A percentile compares a stretch with the other conserved stretches of the same genome.
Evolutionary conservation across 2,113 vertebrate genomes (phyloP).

Genomic region (Plotosus lineatus): DNA sequence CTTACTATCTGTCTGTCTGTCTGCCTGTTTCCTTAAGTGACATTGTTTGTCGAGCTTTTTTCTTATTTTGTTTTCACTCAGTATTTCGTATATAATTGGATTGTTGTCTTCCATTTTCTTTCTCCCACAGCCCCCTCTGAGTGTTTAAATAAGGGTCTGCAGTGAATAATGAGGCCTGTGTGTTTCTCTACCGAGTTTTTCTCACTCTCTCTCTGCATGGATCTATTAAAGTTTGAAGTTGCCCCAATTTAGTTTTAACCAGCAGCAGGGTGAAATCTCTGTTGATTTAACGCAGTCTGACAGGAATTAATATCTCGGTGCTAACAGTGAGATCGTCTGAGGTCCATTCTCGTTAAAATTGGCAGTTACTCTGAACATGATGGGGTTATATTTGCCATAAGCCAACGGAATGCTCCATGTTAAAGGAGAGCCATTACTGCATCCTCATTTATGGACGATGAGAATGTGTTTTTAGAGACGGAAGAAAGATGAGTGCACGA

Average conservation of each 20-base stretch:
- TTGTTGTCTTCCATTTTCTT: neutral
- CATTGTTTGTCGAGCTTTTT: neutral
- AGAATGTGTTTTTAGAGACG: neutral
- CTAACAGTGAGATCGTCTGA: neutral
- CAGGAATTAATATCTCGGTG: neutral
- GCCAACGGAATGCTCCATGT: neutral
- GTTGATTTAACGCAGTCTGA: neutral
- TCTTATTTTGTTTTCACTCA: neutral
- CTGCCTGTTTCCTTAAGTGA: neutral
- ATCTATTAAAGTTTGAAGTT: conserved; percentile 1
- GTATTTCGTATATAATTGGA: neutral
- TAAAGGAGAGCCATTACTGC: neutral
- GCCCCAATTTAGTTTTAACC: neutral
- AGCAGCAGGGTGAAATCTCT: neutral
- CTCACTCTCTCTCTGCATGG: neutral
- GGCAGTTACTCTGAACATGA: neutral
- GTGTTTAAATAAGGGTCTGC: conserved; percentile 14
- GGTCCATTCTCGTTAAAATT: neutral
- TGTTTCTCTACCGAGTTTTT: neutral
- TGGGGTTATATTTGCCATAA: neutral
- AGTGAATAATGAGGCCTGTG: neutral
- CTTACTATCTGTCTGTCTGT: neutral
- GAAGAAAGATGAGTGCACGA: neutral
- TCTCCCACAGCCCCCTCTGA: neutral
- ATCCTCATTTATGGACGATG: neutral